Evolutionary conservation across 92 coral and sea anemone genomes (phyloP).

Genomic region (Anthopleura xanthogrammica): DNA sequence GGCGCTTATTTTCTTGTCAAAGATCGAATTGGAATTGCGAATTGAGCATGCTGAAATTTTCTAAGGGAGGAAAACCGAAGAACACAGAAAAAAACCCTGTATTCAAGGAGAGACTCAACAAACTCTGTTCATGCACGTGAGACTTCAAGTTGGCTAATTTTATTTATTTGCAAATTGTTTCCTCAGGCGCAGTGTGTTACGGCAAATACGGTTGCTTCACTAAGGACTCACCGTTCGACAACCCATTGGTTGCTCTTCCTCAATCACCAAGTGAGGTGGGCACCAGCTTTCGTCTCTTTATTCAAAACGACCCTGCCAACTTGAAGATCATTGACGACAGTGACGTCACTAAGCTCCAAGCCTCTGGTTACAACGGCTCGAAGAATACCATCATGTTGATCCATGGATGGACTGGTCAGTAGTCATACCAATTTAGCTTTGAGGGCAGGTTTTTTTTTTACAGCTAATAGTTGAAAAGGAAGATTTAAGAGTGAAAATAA

Average conservation of each 20-base stretch:
- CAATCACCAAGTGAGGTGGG: constrained; percentile 43
- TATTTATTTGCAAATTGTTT: not conserved
- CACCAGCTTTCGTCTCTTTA: constrained; percentile 48
- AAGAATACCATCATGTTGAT: constrained; percentile 49
- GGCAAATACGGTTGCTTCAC: constrained; percentile 63
- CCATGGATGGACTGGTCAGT: constrained; percentile 64
- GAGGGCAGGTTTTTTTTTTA: too few relatives aligned
- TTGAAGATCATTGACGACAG: constrained; percentile 48
- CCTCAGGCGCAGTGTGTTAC: constrained; percentile 38
- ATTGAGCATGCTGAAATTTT: too few relatives aligned
- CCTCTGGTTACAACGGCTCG: constrained; percentile 48
- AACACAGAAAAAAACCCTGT: not conserved
- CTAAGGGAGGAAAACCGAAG: too few relatives aligned
- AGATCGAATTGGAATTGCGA: too few relatives aligned
- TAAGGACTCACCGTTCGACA: constrained; percentile 35
- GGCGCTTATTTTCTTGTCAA: too few relatives aligned
- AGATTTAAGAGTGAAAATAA: too few relatives aligned
- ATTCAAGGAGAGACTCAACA: not conserved
- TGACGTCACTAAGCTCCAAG: constrained; percentile 40
- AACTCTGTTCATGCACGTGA: too few relatives aligned
- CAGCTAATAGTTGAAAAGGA: too few relatives aligned
- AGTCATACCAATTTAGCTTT: too few relatives aligned
- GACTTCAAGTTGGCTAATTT: too few relatives aligned
- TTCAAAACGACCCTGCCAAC: constrained; percentile 34
- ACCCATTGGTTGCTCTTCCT: constrained; percentile 35